A percentile compares a stretch with the other conserved stretches of the same genome.
phyloP scores from a whole-genome alignment of 2,113 vertebrate species.

The Triplophysa rosa region DNA sequence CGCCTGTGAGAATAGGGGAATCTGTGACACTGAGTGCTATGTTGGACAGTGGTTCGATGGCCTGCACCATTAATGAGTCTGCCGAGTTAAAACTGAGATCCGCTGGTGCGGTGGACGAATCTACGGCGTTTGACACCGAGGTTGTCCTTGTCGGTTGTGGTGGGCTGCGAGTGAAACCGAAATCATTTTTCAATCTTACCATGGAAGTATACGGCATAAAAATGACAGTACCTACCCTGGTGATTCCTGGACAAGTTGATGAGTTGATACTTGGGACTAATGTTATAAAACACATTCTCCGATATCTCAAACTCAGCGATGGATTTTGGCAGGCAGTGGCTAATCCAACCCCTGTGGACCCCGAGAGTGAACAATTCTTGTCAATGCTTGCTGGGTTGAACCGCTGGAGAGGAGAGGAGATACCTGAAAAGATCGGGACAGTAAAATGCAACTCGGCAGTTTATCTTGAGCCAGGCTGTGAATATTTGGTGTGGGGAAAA shows the following conservation, averaged over 20 bases:
- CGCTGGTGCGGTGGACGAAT: not conserved
- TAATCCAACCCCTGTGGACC: not conserved
- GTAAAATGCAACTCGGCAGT: slow-evolving; percentile 26
- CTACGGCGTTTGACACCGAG: no score
- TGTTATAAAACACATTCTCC: slow-evolving; percentile 30
- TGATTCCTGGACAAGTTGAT: not conserved
- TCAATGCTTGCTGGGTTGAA: slow-evolving; percentile 37
- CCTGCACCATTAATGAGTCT: not conserved
- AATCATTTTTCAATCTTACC: not conserved
- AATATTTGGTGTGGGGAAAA: slow-evolving; percentile 41
- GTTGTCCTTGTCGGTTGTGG: not conserved
- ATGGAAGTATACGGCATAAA: slow-evolving; percentile 17
- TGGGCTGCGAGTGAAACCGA: not conserved
- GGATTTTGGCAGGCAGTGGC: slow-evolving; percentile 19
- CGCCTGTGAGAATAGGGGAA: not conserved
- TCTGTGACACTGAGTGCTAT: not conserved
- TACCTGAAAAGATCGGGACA: slow-evolving; percentile 45
- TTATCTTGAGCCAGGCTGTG: slow-evolving; percentile 14
- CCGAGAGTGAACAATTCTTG: not conserved
- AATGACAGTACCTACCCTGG: not conserved
- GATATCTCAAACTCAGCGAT: slow-evolving; percentile 6
- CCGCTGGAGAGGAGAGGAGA: slow-evolving; percentile 14
- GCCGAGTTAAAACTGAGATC: not conserved
- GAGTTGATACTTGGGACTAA: slow-evolving; percentile 26
- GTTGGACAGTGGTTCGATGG: no score